These are phyloP conservation scores for Hyla sarda DNA, from an alignment of 2,113 vertebrate species.

Conservation along the genomic window DNA sequence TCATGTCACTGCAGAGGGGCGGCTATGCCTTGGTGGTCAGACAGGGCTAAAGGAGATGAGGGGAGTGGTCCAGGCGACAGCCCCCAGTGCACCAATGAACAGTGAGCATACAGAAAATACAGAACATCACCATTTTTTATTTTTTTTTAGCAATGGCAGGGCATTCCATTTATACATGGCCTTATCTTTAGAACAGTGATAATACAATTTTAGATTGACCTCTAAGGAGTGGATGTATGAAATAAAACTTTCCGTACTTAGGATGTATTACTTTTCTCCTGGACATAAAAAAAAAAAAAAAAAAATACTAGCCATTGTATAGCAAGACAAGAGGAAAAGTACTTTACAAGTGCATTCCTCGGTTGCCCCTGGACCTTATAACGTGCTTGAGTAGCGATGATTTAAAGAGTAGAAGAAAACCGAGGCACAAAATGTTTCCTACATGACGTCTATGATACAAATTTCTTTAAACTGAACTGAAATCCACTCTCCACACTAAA, in stretches of 20 bases:
- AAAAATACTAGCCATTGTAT: neutral
- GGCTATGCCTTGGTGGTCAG: no score
- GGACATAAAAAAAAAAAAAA: neutral
- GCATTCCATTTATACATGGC: neutral
- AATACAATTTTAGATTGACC: neutral
- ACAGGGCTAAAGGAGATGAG: no score
- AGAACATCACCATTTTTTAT: no score
- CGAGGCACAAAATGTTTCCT: constrained; percentile 67
- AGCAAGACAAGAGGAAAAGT: neutral
- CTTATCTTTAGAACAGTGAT: neutral
- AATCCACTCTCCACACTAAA: constrained; percentile 72
- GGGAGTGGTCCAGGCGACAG: no score
- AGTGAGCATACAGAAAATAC: no score
- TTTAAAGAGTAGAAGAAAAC: constrained; percentile 65
- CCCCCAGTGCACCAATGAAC: no score
- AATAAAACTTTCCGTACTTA: neutral
- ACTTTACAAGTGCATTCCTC: constrained; percentile 5
- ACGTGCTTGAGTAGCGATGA: constrained; percentile 61
- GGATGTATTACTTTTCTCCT: neutral
- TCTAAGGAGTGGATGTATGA: neutral
- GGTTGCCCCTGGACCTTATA: constrained; percentile 56
- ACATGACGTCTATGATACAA: constrained; percentile 69
- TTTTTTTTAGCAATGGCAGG: no score
- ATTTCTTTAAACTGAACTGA: constrained; percentile 76
- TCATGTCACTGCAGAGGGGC: no score